phyloP scores from a whole-genome alignment of 2,113 vertebrate species.

The Pycnonotus jocosus region DNA sequence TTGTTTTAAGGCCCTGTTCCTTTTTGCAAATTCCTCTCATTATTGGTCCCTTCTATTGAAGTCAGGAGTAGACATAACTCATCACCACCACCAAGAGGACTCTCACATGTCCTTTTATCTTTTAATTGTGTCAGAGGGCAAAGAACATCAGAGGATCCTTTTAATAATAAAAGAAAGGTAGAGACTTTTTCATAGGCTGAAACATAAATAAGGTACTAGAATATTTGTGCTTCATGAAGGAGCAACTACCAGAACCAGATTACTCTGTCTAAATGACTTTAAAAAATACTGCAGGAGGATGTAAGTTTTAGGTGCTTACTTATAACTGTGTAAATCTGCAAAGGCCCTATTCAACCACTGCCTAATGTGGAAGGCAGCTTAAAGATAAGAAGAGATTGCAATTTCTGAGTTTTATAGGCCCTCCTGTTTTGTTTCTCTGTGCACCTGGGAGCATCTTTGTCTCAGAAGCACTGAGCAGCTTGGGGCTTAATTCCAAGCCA shows the following conservation, averaged over 20 bases:
- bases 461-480: neutral
- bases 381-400: neutral
- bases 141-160: neutral
- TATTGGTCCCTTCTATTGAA: neutral
- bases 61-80: neutral
- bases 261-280: neutral
- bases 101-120: neutral
- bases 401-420: neutral
- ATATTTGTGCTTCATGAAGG: neutral
- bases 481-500: neutral
- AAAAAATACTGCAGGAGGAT: neutral
- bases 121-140: neutral
- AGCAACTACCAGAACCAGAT: neutral
- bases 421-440: neutral
- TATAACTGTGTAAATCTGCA: neutral
- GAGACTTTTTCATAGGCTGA: neutral
- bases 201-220: neutral
- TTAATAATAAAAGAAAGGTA: neutral
- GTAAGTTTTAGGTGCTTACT: neutral
- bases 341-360: neutral
- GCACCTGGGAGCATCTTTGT: neutral
- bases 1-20: neutral
- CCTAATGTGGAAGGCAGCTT: neutral
- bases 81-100: neutral
- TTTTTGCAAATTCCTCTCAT: neutral